These are phyloP conservation scores for Euura lappo DNA, from an alignment of 1,140 invertebrate species.

Conservation along the genomic window DNA sequence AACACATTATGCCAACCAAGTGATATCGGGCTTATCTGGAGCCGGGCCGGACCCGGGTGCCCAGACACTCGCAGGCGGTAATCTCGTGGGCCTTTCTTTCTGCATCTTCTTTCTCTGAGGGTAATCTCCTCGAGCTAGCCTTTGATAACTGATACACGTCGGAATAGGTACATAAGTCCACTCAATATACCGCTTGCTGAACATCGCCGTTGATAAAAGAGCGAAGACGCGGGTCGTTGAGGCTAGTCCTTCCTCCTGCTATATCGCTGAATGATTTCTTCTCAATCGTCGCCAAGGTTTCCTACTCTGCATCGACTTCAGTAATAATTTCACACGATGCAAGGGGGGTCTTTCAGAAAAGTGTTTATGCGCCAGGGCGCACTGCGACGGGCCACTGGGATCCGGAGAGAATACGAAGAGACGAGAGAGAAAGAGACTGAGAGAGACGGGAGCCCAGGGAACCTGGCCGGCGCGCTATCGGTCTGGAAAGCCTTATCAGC, in stretches of 20 bases:
- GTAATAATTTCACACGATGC: too few species aligned
- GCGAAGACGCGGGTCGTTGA: neutral
- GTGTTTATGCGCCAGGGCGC: too few species aligned
- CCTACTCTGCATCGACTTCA: too few species aligned
- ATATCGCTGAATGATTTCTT: constrained; percentile 15
- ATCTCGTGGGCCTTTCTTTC: neutral
- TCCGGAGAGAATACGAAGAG: constrained; percentile 10
- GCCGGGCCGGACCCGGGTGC: constrained; percentile 19
- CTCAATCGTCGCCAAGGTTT: too few species aligned
- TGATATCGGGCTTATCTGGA: constrained; percentile 38
- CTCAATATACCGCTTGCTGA: too few species aligned
- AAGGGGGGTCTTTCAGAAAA: too few species aligned
- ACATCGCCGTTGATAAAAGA: neutral
- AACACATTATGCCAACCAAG: constrained; percentile 34
- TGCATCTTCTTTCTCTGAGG: neutral
- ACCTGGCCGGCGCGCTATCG: constrained; percentile 58
- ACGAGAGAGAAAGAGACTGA: neutral
- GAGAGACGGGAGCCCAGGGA: constrained; percentile 13
- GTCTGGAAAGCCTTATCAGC: constrained; percentile 56
- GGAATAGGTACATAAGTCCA: too few species aligned
- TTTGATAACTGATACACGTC: neutral
- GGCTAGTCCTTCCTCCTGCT: too few species aligned
- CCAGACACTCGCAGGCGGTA: neutral
- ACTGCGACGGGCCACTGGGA: constrained; percentile 27
- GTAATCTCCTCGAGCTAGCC: neutral